phyloP scores from a whole-genome alignment of 2,113 vertebrate genomes.

The Eurystomus gularis region DNA sequence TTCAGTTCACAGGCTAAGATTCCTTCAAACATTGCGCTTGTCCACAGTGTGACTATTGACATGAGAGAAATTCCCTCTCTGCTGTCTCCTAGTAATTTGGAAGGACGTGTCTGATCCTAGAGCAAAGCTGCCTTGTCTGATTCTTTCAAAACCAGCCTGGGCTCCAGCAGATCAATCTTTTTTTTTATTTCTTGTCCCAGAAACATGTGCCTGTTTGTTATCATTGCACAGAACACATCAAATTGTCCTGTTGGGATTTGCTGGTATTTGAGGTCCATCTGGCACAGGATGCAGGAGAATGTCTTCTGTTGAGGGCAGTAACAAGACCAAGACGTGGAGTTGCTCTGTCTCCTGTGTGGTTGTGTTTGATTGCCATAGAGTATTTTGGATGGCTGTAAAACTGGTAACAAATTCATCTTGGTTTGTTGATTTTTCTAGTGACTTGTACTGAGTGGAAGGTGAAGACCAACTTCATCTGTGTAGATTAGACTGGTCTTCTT shows the following conservation, averaged over 20 bases:
- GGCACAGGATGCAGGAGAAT: neutral
- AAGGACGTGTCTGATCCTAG: neutral
- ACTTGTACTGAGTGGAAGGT: neutral
- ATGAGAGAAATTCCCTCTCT: neutral
- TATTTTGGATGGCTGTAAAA: neutral
- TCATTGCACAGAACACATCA: neutral
- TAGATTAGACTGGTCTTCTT: neutral
- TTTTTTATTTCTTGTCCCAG: neutral
- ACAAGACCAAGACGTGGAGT: neutral
- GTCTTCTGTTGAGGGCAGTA: neutral
- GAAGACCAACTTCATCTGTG: neutral
- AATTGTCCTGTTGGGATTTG: neutral
- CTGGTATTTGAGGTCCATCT: neutral
- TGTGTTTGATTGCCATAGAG: neutral
- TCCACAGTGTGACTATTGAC: neutral
- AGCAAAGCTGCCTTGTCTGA: neutral
- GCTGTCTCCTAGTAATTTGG: neutral
- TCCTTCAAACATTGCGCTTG: neutral
- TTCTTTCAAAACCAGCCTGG: neutral
- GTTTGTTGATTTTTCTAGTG: neutral
- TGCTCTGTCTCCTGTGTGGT: neutral
- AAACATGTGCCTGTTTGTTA: neutral
- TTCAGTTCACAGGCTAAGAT: neutral
- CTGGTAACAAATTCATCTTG: neutral
- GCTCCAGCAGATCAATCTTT: neutral